Percentiles rank a stretch among this genome's conserved stretches.
Conservation (phyloP, 2,888 invertebrate species). For the Xanthostigma xanthostigma region DNA sequence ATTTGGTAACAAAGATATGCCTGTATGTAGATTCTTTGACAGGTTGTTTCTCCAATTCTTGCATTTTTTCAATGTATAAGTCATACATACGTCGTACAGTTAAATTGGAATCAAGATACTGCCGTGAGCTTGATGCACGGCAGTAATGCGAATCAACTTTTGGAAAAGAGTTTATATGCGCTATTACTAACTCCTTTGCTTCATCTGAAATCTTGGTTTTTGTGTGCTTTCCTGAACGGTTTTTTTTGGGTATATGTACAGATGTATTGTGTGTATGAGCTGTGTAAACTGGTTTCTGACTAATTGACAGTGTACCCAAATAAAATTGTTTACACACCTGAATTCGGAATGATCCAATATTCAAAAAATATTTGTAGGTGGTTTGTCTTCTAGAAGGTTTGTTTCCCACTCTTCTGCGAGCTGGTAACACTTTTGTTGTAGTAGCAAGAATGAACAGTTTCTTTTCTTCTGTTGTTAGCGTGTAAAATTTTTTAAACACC, state of each 20-base stretch:
- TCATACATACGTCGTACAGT: conserved; percentile 3
- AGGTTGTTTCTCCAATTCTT: background rate
- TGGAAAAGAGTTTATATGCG: background rate
- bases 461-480: no score
- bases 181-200: background rate
- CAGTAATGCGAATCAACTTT: background rate
- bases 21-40: conserved; percentile 4
- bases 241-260: background rate
- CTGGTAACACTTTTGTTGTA: no score
- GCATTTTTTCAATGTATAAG: background rate
- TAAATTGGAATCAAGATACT: background rate
- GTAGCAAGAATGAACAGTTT: no score
- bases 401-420: no score
- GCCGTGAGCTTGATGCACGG: background rate
- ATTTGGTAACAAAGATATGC: conserved; percentile 7
- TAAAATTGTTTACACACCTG: background rate
- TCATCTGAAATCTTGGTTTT: background rate
- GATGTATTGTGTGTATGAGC: background rate
- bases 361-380: background rate
- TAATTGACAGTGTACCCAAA: background rate
- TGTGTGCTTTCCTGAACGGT: background rate
- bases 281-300: background rate
- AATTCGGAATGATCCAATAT: background rate
- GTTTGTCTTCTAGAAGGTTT: no score
- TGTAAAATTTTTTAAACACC: no score